Conservation (phyloP, 2,797 vertebrate genomes). For the Neopelma chrysocephalum region DNA sequence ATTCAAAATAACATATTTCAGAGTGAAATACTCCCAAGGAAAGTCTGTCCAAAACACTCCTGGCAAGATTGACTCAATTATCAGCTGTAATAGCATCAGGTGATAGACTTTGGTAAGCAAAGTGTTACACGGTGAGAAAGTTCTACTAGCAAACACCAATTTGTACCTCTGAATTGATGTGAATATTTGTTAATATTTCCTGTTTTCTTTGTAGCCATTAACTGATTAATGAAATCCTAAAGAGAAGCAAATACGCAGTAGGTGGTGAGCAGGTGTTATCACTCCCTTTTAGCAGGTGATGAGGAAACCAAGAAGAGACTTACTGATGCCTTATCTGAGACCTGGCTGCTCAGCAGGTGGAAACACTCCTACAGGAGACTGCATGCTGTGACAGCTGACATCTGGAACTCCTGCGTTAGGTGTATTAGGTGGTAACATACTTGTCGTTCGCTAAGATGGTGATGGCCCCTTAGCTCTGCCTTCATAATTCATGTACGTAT, state of each 20-base stretch:
- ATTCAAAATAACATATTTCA: neutral
- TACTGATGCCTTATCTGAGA: neutral
- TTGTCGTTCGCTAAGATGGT: neutral
- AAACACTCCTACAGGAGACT: neutral
- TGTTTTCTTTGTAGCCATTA: slow-evolving; percentile 30
- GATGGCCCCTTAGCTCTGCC: neutral
- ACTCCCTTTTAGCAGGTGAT: neutral
- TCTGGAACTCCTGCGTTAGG: neutral
- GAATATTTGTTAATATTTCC: slow-evolving; percentile 35
- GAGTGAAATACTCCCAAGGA: neutral
- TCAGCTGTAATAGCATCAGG: slow-evolving; percentile 25
- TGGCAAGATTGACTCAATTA: slow-evolving; percentile 34
- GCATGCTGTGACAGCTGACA: neutral
- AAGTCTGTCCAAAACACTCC: neutral
- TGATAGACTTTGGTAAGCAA: slow-evolving; percentile 8
- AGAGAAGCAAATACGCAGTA: neutral
- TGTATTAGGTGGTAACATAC: neutral
- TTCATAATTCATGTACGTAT: neutral
- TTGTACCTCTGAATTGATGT: slow-evolving; percentile 53
- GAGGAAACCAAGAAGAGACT: neutral
- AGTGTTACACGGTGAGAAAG: slow-evolving; percentile 29
- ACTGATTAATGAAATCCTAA: slow-evolving; percentile 49
- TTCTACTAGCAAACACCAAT: slow-evolving; percentile 42
- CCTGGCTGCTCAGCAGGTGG: neutral
- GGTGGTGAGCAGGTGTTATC: slow-evolving; percentile 14